Base-by-base conservation (phyloP, 2,888 invertebrate species). In the Drosophila parthenogenetica region DNA sequence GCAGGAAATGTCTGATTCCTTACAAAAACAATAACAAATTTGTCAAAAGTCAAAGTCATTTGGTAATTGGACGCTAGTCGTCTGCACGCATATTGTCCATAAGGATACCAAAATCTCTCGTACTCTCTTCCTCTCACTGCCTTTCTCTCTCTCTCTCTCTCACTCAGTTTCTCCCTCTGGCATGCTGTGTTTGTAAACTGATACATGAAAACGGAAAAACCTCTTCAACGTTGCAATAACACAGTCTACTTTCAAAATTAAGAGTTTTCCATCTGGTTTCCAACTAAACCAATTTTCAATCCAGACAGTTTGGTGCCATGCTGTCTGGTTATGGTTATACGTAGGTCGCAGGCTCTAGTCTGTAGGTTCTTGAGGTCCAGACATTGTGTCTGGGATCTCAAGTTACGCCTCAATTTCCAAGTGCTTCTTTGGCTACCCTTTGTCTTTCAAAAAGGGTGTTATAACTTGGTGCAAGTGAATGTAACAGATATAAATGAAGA, bases 201-300 rank as follows among this genome's bases (percentile, higher is more conserved):
- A 90, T 85, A 61, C 64, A 49, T 64, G 69, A 87, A 89, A 80
- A 76, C 79, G 84, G 86, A 87, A 90, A 89, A 87, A 79, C 79
- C 79, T 76, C 86, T 89, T 73, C 75, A 81, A 61, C 32, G 42
- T 54, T 71, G 64, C 55, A 46, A 57, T 54, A 69, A 77, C 59
- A 73, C 55, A 48, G 45, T 37, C 45, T 16, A 45, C 7, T 48
- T 48, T 49, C 3, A 54, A 61, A 35, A 50, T 59, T 35, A 19
- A 17, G 35, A 58, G 39, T 51, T 60, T 79, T 78, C 83, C 90
- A 90, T 89, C 89, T 90, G 90, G 84, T 89, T 90, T 90, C 85
- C 69, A 77, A 51, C 60, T 81, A 87, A 85, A 65, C 43, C 16
- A 51, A 45, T 25, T 42, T 40, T 49, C 22, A 49, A 35, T 48